Evolutionary conservation across 2,888 invertebrate species (phyloP).

Genomic region (Tipula unca): DNA sequence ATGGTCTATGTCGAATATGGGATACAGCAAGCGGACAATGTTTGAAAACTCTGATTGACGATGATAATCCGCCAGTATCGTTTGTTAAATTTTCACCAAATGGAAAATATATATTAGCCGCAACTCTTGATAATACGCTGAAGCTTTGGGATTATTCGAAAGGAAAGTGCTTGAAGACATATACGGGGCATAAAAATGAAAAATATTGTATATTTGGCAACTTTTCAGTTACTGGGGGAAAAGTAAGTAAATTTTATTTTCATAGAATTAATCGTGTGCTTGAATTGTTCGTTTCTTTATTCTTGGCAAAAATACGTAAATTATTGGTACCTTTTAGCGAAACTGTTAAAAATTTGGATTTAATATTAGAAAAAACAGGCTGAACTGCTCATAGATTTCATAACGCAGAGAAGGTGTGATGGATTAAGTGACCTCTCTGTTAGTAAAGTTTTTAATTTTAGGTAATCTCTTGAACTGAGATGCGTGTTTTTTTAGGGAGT

Average conservation of each 20-base stretch:
- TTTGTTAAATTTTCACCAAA: conserved; percentile 99
- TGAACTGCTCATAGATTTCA: too few species aligned
- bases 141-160: conserved; percentile 99
- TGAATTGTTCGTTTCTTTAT: too few species aligned
- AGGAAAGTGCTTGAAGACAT: conserved; percentile 96
- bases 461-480: too few species aligned
- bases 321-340: too few species aligned
- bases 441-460: too few species aligned
- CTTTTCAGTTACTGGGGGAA: conserved; percentile 99
- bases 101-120: conserved; percentile 97
- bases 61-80: conserved; percentile 98
- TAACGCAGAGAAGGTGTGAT: too few species aligned
- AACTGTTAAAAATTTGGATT: too few species aligned
- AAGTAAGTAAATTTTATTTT: conserved; percentile 61
- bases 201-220: conserved; percentile 99
- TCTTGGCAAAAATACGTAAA: too few species aligned
- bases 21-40: conserved; percentile 99
- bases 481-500: too few species aligned
- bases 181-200: conserved; percentile 96
- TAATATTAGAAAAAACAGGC: too few species aligned
- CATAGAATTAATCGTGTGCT: too few species aligned
- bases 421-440: too few species aligned
- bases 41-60: conserved; percentile 96
- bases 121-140: conserved; percentile 94
- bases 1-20: conserved; percentile 99